Evolutionary conservation across 1,140 invertebrate genomes (phyloP).

Genomic region (Musca domestica): DNA sequence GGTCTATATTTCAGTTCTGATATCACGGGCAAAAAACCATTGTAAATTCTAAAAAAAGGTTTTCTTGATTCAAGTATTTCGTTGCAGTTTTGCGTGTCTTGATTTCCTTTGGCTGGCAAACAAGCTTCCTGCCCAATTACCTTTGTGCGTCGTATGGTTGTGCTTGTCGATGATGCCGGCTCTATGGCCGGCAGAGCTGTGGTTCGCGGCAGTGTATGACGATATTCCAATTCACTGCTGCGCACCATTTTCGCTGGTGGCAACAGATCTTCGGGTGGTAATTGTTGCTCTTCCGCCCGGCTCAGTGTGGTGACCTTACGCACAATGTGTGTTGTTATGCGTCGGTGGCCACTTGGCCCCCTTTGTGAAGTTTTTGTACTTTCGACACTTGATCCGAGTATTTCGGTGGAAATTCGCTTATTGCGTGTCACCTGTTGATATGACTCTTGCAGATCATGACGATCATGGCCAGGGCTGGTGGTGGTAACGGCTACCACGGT

Average conservation of each 20-base stretch:
- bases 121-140: slow-evolving; percentile 32
- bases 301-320: slow-evolving; percentile 88
- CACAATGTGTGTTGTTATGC: slow-evolving; percentile 83
- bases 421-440: slow-evolving; percentile 75
- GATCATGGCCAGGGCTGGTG: neutral
- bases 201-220: slow-evolving; percentile 56
- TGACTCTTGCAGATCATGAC: slow-evolving; percentile 20
- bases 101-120: too few species aligned
- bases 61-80: too few species aligned
- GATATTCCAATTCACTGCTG: slow-evolving; percentile 45
- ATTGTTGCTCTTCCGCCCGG: slow-evolving; percentile 77
- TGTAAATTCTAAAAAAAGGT: too few species aligned
- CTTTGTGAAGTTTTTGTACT: slow-evolving; percentile 76
- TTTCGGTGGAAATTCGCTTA: slow-evolving; percentile 78
- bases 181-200: slow-evolving; percentile 57
- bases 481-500: neutral
- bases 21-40: too few species aligned
- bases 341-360: slow-evolving; percentile 69
- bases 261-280: slow-evolving; percentile 68
- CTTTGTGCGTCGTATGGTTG: slow-evolving; percentile 40
- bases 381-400: slow-evolving; percentile 77
- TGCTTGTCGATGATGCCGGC: slow-evolving; percentile 25
- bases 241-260: slow-evolving; percentile 53
- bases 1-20: too few species aligned
- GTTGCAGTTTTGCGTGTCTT: too few species aligned